phyloP scores from a whole-genome alignment of 2,888 invertebrate species.

The Orthosia cruda region DNA sequence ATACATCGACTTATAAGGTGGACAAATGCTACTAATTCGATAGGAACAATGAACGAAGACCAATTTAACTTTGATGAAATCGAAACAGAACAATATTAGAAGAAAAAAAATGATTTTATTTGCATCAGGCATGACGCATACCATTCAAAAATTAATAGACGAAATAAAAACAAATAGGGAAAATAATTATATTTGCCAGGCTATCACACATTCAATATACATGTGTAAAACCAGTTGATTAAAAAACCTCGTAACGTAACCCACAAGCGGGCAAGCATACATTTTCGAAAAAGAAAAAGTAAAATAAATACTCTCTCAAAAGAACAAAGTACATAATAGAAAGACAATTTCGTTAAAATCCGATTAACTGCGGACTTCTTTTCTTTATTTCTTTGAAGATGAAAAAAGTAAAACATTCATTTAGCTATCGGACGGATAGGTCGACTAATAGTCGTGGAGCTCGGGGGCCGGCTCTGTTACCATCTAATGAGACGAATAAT shows the following conservation, averaged over 20 bases:
- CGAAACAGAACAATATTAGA: not conserved
- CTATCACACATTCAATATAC: not conserved
- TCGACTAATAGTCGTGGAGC: constrained; percentile 34
- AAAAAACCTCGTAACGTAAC: constrained; percentile 22
- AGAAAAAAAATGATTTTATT: too few species aligned
- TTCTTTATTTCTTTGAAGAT: constrained; percentile 47
- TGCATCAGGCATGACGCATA: too few species aligned
- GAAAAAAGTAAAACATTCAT: constrained; percentile 57
- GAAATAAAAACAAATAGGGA: too few species aligned
- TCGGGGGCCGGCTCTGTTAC: not conserved
- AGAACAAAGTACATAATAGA: constrained; percentile 56
- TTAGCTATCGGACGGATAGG: constrained; percentile 45
- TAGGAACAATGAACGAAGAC: not conserved
- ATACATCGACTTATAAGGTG: too few species aligned
- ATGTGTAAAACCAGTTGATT: constrained; percentile 3
- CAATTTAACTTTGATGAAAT: not conserved
- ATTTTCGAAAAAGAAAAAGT: constrained; percentile 13
- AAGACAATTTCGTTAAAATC: constrained; percentile 64
- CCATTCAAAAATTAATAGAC: too few species aligned
- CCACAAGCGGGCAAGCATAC: constrained; percentile 22
- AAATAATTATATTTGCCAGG: not conserved
- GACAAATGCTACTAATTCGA: not conserved
- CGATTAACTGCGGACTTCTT: constrained; percentile 61
- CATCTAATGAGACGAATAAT: constrained; percentile 44
- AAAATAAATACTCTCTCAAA: constrained; percentile 22